Evolutionary conservation across 1,140 invertebrate genomes (phyloP), one percentile per base, ranked within the genome.

Genomic region (Sitodiplosis mosellana): DNA sequence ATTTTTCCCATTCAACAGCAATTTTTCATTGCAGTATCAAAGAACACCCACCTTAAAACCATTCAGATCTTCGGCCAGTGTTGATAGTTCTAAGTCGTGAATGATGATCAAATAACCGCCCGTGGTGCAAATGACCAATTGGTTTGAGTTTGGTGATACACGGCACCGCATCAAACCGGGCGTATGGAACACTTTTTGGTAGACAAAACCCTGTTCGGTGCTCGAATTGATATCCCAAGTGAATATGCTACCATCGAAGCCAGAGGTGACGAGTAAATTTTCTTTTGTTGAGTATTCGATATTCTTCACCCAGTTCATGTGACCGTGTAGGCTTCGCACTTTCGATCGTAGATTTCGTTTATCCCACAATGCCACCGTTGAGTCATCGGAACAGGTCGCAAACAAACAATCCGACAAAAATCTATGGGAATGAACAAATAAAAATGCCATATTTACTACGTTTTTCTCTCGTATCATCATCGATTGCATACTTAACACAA

Each of bases 241-340:
- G 57, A 86, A 90, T 62, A 95, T 88, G 53, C 81, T 86, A 14
- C 90, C 89, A 67, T 94, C 90, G 65, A 94, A 86, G 6, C 87
- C 88, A 33, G 88, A 92, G 2, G 87, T 91, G 2, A 94, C 76
- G 19, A 95, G 69, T 4, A 90, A 68, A 48, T 87, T 81, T 57
- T 88, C 82, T 53, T 77, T 79, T n/a, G 78, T 73, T 42, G 85
- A 88, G 61, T 88, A 94, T 60, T 95, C 90, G 51, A 95, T 91
- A 63, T 92, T 94, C 67, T 95, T 94, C 7, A 94, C 91, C 90
- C 90, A 94, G 67, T 91, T 91, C 0, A 84, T 82, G 65, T 95
- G 90, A 10, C 90, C 90, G 48, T 79, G 71, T 1, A 94, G 69
- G 2, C 78, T 80, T 47, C 80, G 72, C 42, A 89, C 78, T 55